Base-by-base conservation (phyloP, 2,113 vertebrate genomes). In the Phyllostomus discolor region DNA sequence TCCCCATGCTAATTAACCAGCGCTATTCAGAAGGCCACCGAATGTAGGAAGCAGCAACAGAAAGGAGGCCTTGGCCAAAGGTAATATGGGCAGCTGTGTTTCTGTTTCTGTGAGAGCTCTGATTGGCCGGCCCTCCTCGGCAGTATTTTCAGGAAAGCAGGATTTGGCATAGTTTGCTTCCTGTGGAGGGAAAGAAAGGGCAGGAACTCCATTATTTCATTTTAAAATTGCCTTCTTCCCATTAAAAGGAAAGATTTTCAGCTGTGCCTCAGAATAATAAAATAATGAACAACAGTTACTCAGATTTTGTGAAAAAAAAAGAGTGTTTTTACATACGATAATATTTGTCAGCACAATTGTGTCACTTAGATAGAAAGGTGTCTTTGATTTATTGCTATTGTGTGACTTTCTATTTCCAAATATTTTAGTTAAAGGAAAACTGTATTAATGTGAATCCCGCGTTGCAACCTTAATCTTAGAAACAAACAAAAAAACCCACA, bases 161-260 rank as follows among this genome's bases (percentile, higher is more conserved):
- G 91, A 35, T 64, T 98, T 98, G 98, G 97, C 97, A 87, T 97
- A 91, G 97, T 97, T 94, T 98, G 98, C 95, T 97, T 98, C 97
- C 97, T 97, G 95, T 85, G 67, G 94, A 96, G 64, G 78, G 96
- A 97, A 90, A 97, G 76, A 98, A 97, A 94, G 95, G 93, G 92
- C 96, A 98, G 92, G 93, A 93, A 97, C 96, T 52, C 91, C 93
- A 97, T 97, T 96, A 97, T 95, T 94, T 96, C 31, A 52, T 97
- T 97, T 92, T 96, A 79, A 98, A 98, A 97, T 97, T 94, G 75
- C 78, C 95, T 89, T 76, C 54, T 97, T 97, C 83, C 94, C 81
- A 97, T 97, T 97, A 96, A 97, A 98, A 98, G 90, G 84, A 97
- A 97, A 98, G 97, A 97, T 96, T 98, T 98, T 93, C 98, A 95